Base-by-base conservation (phyloP, 2,888 invertebrate species). In the Drosophila ezoana region DNA sequence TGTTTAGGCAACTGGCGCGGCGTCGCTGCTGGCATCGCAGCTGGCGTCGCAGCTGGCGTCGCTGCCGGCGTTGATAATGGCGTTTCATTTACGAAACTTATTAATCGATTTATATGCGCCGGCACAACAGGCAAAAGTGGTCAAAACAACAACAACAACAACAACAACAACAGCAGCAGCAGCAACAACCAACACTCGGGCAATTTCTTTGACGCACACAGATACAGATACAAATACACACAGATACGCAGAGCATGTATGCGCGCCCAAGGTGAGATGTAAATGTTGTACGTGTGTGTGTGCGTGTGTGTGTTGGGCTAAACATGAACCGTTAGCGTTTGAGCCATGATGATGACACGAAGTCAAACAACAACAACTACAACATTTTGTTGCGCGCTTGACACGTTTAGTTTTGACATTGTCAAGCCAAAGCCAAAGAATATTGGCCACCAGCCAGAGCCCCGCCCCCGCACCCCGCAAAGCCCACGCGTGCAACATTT, bases 31-130 rank as follows among this genome's bases (percentile, higher is more conserved):
- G 16, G 37, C 54, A 49, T 54, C 33, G 65, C 60, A n/a, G n/a
- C n/a, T n/a, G n/a, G n/a, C n/a, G n/a, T 23, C 47, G 62, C 61
- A 33, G 71, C 37, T 32, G 48, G 20, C 44, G 49, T 40, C 53
- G 58, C 52, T 35, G 65, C 2, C n/a, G 20, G 20, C 49, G 65
- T 45, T 86, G 78, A 75, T 82, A 86, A 82, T 86, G 78, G 69
- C 61, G 70, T 76, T 80, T 81, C 69, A 76, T 86, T 87, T 89
- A 80, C 85, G 86, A 89, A 87, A 87, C 62, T 78, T 87, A 89
- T 85, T 82, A 82, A 87, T 87, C 87, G 81, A 87, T 87, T 87
- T 87, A 87, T 81, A 86, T 86, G 89, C 86, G 84, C 65, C 75
- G 66, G 66, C 78, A 72, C 79, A 79, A 74, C 72, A 52, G 43